A percentile compares a stretch with the other conserved stretches of the same genome.
These are phyloP conservation scores for Hypomecis atomaria DNA, from an alignment of 2,888 invertebrate genomes.

Conservation along the genomic window DNA sequence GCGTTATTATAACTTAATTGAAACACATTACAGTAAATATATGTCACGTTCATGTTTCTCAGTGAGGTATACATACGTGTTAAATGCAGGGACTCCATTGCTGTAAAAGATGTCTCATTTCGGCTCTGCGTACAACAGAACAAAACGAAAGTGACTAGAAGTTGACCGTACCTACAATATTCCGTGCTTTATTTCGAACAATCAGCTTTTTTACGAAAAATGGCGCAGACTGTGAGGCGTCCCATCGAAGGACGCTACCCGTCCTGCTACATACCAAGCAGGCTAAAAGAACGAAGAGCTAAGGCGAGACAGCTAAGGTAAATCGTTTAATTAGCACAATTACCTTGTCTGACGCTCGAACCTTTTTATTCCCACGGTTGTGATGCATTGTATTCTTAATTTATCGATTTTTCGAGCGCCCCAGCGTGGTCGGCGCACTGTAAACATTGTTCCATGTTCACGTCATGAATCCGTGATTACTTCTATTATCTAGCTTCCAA, in stretches of 20 bases:
- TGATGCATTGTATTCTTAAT: constrained; percentile 8
- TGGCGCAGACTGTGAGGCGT: constrained; percentile 90
- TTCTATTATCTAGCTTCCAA: constrained; percentile 13
- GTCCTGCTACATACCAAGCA: constrained; percentile 89
- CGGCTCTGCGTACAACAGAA: constrained; percentile 79
- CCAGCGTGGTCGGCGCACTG: constrained; percentile 1
- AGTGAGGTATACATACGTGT: constrained; percentile 40
- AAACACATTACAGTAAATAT: constrained; percentile 36
- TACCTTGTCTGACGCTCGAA: constrained; percentile 11
- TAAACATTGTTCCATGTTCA: constrained; percentile 22
- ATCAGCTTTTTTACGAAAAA: constrained; percentile 65
- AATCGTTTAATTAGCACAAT: constrained; percentile 44
- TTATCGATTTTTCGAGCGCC: constrained; percentile 15
- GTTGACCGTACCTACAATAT: constrained; percentile 65
- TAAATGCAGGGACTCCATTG: constrained; percentile 53
- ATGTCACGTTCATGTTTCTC: constrained; percentile 48
- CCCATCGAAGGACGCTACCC: constrained; percentile 90
- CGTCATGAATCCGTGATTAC: constrained; percentile 9
- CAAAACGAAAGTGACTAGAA: constrained; percentile 80
- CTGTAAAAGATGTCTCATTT: constrained; percentile 75
- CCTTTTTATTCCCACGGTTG: constrained; percentile 3
- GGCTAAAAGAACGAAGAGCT: constrained; percentile 90
- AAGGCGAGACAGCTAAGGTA: constrained; percentile 86
- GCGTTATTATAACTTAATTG: background rate
- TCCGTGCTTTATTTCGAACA: constrained; percentile 59